Conservation (phyloP, 2,113 vertebrate species). For the Pholis gunnellus region DNA sequence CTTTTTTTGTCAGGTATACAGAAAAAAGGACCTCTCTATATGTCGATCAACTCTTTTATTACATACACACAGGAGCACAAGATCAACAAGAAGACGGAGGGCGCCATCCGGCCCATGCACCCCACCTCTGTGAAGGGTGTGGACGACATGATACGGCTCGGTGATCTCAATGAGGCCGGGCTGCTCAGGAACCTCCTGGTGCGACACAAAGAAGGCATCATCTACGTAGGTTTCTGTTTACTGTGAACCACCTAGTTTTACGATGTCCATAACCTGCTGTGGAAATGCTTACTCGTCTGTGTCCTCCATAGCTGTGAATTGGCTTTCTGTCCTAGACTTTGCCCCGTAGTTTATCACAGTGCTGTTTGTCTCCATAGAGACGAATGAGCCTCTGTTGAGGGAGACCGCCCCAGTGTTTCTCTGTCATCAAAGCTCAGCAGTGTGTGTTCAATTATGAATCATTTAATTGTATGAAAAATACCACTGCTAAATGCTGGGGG, state of each 20-base stretch:
- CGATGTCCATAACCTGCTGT: conserved; percentile 51
- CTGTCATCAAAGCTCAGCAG: conserved; percentile 35
- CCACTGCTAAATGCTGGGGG: background rate
- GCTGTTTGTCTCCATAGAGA: conserved; percentile 76
- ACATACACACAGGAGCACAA: conserved; percentile 88
- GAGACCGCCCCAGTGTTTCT: conserved; percentile 47
- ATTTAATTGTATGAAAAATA: conserved; percentile 37
- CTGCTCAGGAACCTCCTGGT: conserved; percentile 95
- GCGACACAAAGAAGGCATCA: conserved; percentile 91
- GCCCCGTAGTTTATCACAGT: conserved; percentile 69
- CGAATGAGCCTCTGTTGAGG: conserved; percentile 59
- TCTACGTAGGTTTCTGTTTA: conserved; percentile 89
- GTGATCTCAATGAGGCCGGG: conserved; percentile 94
- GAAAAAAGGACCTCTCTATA: background rate
- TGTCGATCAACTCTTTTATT: background rate
- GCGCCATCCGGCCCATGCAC: conserved; percentile 88
- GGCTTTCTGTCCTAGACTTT: conserved; percentile 74
- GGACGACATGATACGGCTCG: conserved; percentile 96
- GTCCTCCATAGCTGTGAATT: background rate
- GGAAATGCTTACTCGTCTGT: conserved; percentile 28
- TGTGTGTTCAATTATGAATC: conserved; percentile 47
- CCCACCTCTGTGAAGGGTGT: conserved; percentile 90
- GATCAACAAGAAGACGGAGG: conserved; percentile 82
- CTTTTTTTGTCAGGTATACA: background rate
- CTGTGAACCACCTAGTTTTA: conserved; percentile 63